Percentiles rank a stretch among this genome's conserved stretches.
phyloP scores from a whole-genome alignment of 2,797 vertebrate genomes.

The Botia almorhae region DNA sequence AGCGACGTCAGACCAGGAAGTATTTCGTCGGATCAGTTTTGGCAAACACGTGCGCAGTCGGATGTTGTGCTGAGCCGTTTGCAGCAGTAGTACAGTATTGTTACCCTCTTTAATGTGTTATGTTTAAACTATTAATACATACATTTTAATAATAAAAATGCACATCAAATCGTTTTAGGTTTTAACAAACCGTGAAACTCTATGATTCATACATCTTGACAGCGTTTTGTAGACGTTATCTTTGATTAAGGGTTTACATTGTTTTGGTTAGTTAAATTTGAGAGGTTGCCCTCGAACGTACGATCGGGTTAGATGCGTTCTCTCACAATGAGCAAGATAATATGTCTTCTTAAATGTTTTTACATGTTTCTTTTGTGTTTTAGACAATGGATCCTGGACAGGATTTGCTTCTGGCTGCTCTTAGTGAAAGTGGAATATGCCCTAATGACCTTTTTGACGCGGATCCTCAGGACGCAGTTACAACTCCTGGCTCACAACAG shows the following conservation, averaged over 20 bases:
- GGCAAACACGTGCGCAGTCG: constrained; percentile 61
- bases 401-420: constrained; percentile 96
- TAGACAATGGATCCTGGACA: constrained; percentile 98
- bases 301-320: too few relatives aligned
- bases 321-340: too few relatives aligned
- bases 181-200: too few relatives aligned
- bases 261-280: too few relatives aligned
- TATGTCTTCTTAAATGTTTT: too few relatives aligned
- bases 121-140: background rate
- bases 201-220: too few relatives aligned
- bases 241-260: too few relatives aligned
- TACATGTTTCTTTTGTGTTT: constrained; percentile 41
- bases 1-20: constrained; percentile 63
- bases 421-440: constrained; percentile 98
- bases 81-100: background rate
- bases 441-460: constrained; percentile 96
- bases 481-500: constrained; percentile 85
- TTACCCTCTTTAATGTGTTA: background rate
- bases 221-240: too few relatives aligned
- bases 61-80: constrained; percentile 20
- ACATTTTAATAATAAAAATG: too few relatives aligned
- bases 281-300: too few relatives aligned
- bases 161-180: too few relatives aligned
- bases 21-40: constrained; percentile 50
- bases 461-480: constrained; percentile 86